Conservation (phyloP, 2,888 invertebrate genomes). For the Drosophila yooni region DNA sequence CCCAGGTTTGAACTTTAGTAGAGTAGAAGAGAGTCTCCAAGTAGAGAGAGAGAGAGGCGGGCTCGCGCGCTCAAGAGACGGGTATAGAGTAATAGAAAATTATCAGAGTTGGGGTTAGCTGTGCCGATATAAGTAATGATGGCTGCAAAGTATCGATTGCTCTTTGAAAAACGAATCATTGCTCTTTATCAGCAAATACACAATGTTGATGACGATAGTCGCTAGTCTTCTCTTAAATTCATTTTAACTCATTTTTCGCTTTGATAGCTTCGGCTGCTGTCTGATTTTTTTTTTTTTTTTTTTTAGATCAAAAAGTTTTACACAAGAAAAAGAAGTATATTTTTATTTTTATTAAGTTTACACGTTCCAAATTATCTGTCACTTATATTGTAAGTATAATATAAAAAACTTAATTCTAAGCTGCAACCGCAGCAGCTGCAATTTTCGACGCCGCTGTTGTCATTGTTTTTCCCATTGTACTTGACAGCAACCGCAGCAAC, state of each 20-base stretch:
- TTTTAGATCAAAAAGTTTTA: conserved; percentile 58
- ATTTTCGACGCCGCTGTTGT: conserved; percentile 17
- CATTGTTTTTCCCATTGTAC: conserved; percentile 34
- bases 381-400: conserved; percentile 39
- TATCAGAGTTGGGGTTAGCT: too few species aligned
- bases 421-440: conserved; percentile 46
- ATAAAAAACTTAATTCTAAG: conserved; percentile 56
- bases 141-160: background rate
- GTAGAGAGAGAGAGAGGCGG: too few species aligned
- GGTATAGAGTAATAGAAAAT: too few species aligned
- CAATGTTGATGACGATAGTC: background rate
- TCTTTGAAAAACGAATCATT: background rate
- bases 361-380: background rate
- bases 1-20: too few species aligned
- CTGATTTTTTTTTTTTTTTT: background rate
- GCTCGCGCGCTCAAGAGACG: too few species aligned
- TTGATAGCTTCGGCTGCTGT: background rate
- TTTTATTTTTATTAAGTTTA: conserved; percentile 23
- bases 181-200: too few species aligned
- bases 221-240: background rate
- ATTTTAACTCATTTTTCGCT: background rate
- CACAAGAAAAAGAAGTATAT: conserved; percentile 34
- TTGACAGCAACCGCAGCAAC: background rate
- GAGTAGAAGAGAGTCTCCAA: too few species aligned
- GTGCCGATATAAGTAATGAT: background rate